These are phyloP conservation scores for Ageneiosus marmoratus DNA, from an alignment of 2,113 vertebrate genomes.

Conservation along the genomic window DNA sequence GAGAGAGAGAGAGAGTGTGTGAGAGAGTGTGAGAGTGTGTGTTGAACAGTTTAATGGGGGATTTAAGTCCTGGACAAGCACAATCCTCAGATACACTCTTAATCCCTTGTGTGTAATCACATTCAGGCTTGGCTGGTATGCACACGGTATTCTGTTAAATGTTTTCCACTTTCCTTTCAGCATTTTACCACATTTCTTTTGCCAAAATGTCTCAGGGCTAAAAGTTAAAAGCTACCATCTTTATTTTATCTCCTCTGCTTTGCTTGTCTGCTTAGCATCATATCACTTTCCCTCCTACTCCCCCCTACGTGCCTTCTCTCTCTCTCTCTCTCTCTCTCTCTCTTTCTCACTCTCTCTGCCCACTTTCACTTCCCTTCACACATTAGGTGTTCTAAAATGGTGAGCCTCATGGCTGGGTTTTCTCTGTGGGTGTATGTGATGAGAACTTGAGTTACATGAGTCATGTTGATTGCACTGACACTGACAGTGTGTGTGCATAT, in stretches of 20 bases:
- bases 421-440: constrained; percentile 27
- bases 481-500: constrained; percentile 3
- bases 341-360: constrained; percentile 3
- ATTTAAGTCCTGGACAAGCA: not conserved
- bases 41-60: not conserved
- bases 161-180: constrained; percentile 3
- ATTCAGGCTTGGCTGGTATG: not conserved
- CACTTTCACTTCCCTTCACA: constrained; percentile 15
- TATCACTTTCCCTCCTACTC: constrained; percentile 31
- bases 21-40: too few species aligned
- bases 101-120: not conserved
- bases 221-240: constrained; percentile 16
- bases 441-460: constrained; percentile 30
- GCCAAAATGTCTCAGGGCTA: constrained; percentile 2
- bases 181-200: constrained; percentile 19
- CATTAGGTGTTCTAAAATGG: constrained; percentile 36
- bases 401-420: constrained; percentile 19
- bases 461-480: constrained; percentile 21
- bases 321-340: constrained; percentile 9
- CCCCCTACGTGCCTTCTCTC: not conserved
- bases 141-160: not conserved
- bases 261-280: constrained; percentile 67
- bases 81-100: not conserved
- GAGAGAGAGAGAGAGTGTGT: not conserved
- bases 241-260: constrained; percentile 22